A percentile compares a stretch with the other conserved stretches of the same genome.
Conservation (phyloP, 2,797 vertebrate genomes). For the Enteromius treurensis region DNA sequence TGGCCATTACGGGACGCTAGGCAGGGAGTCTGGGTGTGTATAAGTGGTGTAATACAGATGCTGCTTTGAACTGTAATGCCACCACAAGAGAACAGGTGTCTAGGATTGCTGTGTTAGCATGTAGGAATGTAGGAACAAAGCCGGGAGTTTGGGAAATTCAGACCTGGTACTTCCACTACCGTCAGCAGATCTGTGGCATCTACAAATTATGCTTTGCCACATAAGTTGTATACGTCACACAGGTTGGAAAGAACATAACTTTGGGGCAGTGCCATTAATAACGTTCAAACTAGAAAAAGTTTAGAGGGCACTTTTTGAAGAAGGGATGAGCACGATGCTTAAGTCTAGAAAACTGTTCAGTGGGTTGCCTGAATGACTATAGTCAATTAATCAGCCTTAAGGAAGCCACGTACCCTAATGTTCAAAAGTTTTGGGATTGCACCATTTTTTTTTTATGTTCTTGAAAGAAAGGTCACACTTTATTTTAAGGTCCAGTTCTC, state of each 20-base stretch:
- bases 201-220: conserved; percentile 31
- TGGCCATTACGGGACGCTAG: conserved; percentile 17
- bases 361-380: conserved; percentile 2
- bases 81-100: conserved; percentile 20
- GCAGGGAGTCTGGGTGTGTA: neutral
- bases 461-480: neutral
- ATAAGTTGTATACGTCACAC: conserved; percentile 24
- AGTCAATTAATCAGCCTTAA: conserved; percentile 1
- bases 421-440: neutral
- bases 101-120: conserved; percentile 16
- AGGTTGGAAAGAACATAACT: conserved; percentile 29
- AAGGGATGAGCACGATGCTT: neutral
- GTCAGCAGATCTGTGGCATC: conserved; percentile 38
- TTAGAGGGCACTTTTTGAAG: conserved; percentile 17
- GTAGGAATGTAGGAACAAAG: conserved; percentile 12
- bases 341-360: neutral
- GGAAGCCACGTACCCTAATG: neutral
- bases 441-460: neutral
- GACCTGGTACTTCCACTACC: conserved; percentile 1
- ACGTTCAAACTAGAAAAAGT: conserved; percentile 20
- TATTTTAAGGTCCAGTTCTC: neutral
- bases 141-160: conserved; percentile 16
- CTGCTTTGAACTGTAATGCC: conserved; percentile 1
- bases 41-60: conserved; percentile 15
- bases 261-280: conserved; percentile 26